Base-by-base conservation (phyloP, 2,113 vertebrate species). In the Eptatretus burgeri region DNA sequence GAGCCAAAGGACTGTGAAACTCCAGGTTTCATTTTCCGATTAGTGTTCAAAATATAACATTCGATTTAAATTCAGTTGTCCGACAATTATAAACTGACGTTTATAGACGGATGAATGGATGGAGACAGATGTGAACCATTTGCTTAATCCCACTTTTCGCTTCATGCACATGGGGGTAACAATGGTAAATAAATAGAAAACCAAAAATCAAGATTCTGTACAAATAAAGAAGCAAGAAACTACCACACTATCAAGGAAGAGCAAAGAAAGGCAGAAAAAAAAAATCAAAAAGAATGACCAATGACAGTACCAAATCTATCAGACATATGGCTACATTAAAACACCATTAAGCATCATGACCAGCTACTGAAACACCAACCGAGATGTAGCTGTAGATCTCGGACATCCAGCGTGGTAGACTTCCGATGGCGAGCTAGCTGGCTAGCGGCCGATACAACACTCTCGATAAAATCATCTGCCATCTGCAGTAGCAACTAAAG, bases 401-500 rank as follows among this genome's bases (percentile, higher is more conserved):
- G 95, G 66, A 98, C 91, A 70, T 98, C 91, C 71, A 98, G 75
- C 51, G 86, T 93, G 75, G 81, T 95, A 18, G 91, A 95, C 68
- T 93, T 95, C 69, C 91, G 83, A 70, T 98, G 91, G 63, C 91
- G 81, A 0, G 91, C 85, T 0, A 98, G 80, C 69, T 98, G 89
- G 72, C 91, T 94, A 50, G 89, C 89, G 0, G 91, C 87, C 0
- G 86, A 93, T 71, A 98, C 91, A 51, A 98, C 91, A 1, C 85
- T 98, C 74, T 98, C 91, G 1, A 98, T 98, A 71, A 98, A 98
- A 68, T 98, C 91, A 64, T 98, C 91, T 0, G 89, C 91, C 1
- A 98, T 95, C 71, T 98, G 91, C 66, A 98, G 71, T 71, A 98
- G 77, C 87, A 96, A 91, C 91, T 95, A 73, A 5, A 16, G 64